A percentile compares a stretch with the other conserved stretches of the same genome.
Evolutionary conservation across 2,797 vertebrate genomes (phyloP).

Genomic region (Petrocephalus schoutedeni): DNA sequence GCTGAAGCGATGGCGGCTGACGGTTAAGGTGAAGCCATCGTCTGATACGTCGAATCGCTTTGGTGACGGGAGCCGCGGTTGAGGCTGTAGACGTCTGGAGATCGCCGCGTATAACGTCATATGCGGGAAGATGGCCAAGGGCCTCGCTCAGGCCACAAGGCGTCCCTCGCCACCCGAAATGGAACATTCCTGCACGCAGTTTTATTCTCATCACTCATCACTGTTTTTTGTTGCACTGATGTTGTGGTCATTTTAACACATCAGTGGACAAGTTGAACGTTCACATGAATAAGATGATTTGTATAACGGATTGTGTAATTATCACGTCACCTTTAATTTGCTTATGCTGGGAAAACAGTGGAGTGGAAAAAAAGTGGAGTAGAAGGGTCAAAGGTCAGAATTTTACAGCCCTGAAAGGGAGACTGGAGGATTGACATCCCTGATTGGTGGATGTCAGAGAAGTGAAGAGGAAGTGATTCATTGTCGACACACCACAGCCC

Average conservation of each 20-base stretch:
- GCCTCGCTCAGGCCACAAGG: slow-evolving; percentile 25
- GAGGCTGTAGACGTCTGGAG: neutral
- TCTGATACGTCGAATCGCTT: neutral
- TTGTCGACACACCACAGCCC: no score
- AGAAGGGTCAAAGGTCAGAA: neutral
- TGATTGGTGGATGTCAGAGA: neutral
- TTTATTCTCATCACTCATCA: neutral
- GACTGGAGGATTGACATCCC: neutral
- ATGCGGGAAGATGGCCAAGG: slow-evolving; percentile 47
- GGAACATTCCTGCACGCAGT: slow-evolving; percentile 24
- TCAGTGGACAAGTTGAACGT: neutral
- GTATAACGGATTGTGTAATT: neutral
- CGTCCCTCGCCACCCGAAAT: slow-evolving; percentile 30
- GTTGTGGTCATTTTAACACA: neutral
- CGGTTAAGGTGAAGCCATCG: neutral
- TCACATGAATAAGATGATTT: neutral
- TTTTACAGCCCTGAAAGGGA: neutral
- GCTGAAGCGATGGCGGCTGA: neutral
- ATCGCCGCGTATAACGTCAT: slow-evolving; percentile 35
- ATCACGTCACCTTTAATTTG: neutral
- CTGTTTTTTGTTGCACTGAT: neutral
- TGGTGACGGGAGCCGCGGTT: neutral
- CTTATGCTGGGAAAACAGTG: neutral
- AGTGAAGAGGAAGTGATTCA: neutral
- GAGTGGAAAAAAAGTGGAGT: neutral